A percentile compares a stretch with the other conserved stretches of the same genome.
Conservation (phyloP, 2,113 vertebrate species). For the Plecturocebus donacophilus region DNA sequence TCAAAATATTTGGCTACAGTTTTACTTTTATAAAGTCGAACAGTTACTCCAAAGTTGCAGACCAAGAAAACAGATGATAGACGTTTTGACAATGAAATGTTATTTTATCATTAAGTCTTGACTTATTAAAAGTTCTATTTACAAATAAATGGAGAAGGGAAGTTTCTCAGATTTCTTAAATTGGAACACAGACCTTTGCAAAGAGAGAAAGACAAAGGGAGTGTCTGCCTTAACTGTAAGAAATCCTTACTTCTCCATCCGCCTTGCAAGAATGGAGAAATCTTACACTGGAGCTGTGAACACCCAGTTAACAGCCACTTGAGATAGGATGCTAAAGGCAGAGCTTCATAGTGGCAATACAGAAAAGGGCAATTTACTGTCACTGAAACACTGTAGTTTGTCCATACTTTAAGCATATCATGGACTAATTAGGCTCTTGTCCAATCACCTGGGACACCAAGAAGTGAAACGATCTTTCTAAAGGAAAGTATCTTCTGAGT, state of each 20-base stretch:
- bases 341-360: not conserved
- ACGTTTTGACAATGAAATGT: not conserved
- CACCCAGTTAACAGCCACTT: not conserved
- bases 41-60: not conserved
- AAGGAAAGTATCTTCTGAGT: not conserved
- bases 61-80: not conserved
- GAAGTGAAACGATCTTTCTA: not conserved
- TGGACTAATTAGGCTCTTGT: not conserved
- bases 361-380: not conserved
- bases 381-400: not conserved
- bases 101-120: not conserved
- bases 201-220: not conserved
- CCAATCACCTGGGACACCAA: not conserved
- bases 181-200: not conserved
- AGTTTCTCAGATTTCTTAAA: not conserved
- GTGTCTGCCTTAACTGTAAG: not conserved
- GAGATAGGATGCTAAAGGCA: not conserved
- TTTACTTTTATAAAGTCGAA: conserved; percentile 45
- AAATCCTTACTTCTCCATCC: not conserved
- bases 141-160: not conserved
- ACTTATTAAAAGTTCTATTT: conserved; percentile 30
- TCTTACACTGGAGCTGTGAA: not conserved
- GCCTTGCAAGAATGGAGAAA: not conserved
- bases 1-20: conserved; percentile 33
- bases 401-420: not conserved